Evolutionary conservation across 2,888 invertebrate species (phyloP).

Genomic region (Acleris laterana): DNA sequence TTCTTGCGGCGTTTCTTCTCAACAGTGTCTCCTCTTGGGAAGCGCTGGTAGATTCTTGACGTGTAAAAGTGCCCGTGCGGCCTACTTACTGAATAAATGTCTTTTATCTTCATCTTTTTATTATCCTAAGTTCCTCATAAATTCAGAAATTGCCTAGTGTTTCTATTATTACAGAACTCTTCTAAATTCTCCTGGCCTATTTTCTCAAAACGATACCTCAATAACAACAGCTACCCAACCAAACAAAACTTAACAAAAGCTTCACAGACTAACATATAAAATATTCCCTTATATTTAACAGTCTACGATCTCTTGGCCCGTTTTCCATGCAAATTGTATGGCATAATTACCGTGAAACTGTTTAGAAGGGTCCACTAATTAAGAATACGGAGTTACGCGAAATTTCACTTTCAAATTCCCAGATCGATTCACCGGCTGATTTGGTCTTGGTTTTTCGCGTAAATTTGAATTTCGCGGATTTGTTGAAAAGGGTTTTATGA

Average conservation of each 20-base stretch:
- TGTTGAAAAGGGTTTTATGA: no score
- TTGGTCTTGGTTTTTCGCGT: conserved; percentile 23
- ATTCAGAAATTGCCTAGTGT: no score
- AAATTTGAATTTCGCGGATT: conserved; percentile 3
- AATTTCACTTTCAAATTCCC: conserved; percentile 73
- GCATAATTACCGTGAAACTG: conserved; percentile 67
- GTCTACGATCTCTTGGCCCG: conserved; percentile 23
- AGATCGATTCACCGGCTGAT: conserved; percentile 43
- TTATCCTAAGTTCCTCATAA: no score
- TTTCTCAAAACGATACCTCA: not conserved
- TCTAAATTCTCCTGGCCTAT: not conserved
- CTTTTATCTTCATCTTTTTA: no score
- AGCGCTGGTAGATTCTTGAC: no score
- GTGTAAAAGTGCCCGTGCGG: no score
- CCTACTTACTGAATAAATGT: no score
- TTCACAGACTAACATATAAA: conserved; percentile 1
- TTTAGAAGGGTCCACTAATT: conserved; percentile 67
- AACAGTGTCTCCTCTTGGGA: no score
- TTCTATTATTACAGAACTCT: no score
- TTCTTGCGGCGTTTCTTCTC: no score
- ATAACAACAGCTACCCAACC: not conserved
- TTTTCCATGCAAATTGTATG: conserved; percentile 65
- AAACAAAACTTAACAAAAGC: not conserved
- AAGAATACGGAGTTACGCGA: conserved; percentile 58
- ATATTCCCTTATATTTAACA: conserved; percentile 21